Evolutionary conservation across 1,140 invertebrate genomes (phyloP), one percentile per base, ranked within the genome.

Genomic region (Drosophila sulfurigaster): DNA sequence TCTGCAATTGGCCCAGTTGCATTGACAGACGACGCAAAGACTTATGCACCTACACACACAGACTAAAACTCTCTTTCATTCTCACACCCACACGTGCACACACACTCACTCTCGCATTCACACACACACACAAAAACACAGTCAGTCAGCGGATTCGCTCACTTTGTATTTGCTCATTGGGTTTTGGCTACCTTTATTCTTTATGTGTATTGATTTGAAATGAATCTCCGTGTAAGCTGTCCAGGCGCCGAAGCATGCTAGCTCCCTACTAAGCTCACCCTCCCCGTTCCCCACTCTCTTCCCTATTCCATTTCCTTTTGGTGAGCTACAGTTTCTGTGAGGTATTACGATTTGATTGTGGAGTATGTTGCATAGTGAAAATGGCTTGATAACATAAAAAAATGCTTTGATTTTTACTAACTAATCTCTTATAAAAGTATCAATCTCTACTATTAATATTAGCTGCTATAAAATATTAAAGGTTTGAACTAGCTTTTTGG

Each of bases 131-230:
- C 35, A 35, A n/a, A 35, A 7, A 10, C n/a, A 20, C 8, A 10
- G 5, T 8, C 16, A 45, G 7, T 45, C n/a, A 38, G 45, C 52
- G 59, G 30, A 49, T 59, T 59, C 38, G 64, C 49, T 66, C 49
- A 56, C 63, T 38, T 65, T 78, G 72, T 71, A 67, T 78, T 71
- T 75, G 79, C 56, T 54, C 66, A 68, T 69, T 63, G 77, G 77
- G 67, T 87, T 85, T 62, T 60, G 54, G 15, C 65, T 62, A 71
- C 69, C 74, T 86, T 77, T 77, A 83, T 88, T 70, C 76, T 89
- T 88, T 89, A 88, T 87, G 83, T 87, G 83, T 88, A 87, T 87
- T 83, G 83, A 87, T 87, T 87, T 80, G 83, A 87, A 87, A 87
- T 87, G 85, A 87, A 87, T 87, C 85, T 83, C 59, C 60, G 60